Percentiles rank a stretch among this genome's conserved stretches.
Evolutionary conservation across 2,113 vertebrate species (phyloP).

Genomic region (Laticauda colubrina): DNA sequence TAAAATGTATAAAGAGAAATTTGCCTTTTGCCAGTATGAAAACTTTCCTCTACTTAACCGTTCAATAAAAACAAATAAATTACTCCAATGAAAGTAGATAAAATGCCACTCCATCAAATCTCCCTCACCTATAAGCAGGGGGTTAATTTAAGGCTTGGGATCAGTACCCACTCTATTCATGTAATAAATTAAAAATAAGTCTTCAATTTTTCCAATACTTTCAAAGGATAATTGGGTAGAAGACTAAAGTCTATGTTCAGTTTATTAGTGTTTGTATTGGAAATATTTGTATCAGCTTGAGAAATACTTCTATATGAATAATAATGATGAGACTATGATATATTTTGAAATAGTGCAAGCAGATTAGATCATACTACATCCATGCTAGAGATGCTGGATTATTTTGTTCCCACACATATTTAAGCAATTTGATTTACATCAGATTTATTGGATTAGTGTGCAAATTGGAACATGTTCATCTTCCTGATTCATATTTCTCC

Average conservation of each 20-base stretch:
- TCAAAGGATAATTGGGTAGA: neutral
- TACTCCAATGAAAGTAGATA: neutral
- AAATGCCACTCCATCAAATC: neutral
- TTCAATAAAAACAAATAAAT: neutral
- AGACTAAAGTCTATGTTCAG: neutral
- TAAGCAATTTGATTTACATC: neutral
- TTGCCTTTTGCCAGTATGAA: neutral
- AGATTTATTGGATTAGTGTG: neutral
- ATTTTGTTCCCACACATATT: neutral
- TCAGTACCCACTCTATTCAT: neutral
- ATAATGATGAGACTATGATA: neutral
- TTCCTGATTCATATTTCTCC: neutral
- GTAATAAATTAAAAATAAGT: neutral
- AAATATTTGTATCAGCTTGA: constrained; percentile 6
- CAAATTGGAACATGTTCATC: neutral
- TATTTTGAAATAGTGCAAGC: neutral
- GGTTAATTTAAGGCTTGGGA: neutral
- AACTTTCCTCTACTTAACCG: neutral
- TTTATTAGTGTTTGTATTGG: neutral
- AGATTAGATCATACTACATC: neutral
- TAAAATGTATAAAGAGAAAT: neutral
- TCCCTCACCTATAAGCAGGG: neutral
- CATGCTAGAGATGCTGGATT: neutral
- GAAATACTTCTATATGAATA: neutral
- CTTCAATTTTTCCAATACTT: neutral